A percentile compares a stretch with the other conserved stretches of the same genome.
phyloP scores from a whole-genome alignment of 2,888 invertebrate genomes.

The Acronicta psi region DNA sequence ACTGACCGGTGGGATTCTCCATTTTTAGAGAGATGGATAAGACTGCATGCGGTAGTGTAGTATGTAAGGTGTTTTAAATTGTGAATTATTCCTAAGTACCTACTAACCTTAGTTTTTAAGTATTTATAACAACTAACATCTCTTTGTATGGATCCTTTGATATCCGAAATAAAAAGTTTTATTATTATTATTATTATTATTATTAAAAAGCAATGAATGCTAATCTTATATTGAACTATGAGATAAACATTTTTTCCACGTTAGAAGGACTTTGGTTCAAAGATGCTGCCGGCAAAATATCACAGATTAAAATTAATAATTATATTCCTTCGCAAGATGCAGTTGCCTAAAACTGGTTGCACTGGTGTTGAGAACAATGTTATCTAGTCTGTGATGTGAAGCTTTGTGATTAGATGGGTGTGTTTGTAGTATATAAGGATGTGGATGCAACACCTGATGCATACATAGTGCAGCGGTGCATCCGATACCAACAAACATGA shows the following conservation, averaged over 20 bases:
- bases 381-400: conserved; percentile 42
- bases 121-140: no score
- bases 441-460: conserved; percentile 47
- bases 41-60: no score
- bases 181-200: no score
- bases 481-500: conserved; percentile 63
- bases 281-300: conserved; percentile 3
- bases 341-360: conserved; percentile 22
- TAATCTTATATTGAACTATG: neutral
- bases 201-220: conserved; percentile 1
- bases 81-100: no score
- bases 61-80: no score
- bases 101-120: no score
- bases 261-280: neutral
- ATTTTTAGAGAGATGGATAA: no score
- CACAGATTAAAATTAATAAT: conserved; percentile 41
- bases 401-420: conserved; percentile 29
- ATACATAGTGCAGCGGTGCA: conserved; percentile 54
- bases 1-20: no score
- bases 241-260: conserved; percentile 11
- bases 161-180: no score
- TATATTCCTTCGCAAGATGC: conserved; percentile 13
- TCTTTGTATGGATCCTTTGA: no score
- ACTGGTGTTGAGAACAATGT: conserved; percentile 31
- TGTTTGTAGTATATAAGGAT: conserved; percentile 65